Conservation (phyloP, 2,797 vertebrate genomes). For the Acanthurus lineatus region DNA sequence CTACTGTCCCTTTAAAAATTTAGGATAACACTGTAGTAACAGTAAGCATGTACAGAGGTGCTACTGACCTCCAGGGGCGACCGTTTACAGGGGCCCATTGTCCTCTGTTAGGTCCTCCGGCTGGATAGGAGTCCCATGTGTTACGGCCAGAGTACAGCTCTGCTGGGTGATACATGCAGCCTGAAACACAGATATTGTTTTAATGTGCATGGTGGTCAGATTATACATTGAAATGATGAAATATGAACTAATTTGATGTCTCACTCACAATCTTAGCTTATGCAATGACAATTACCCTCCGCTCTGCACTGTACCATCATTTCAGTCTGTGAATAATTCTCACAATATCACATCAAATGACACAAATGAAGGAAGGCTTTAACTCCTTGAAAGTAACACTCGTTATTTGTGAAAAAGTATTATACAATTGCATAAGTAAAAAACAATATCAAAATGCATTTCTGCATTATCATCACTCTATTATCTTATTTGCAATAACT, state of each 20-base stretch:
- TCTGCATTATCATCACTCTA: constrained; percentile 2
- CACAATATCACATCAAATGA: neutral
- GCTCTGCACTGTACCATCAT: neutral
- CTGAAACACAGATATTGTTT: constrained; percentile 74
- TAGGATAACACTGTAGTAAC: neutral
- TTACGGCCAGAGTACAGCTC: constrained; percentile 93
- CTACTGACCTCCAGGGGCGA: constrained; percentile 89
- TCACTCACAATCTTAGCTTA: neutral
- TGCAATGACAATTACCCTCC: too few relatives aligned
- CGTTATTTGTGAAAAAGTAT: neutral
- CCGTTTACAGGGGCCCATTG: constrained; percentile 89
- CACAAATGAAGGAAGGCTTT: neutral
- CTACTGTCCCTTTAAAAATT: neutral
- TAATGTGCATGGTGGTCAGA: neutral
- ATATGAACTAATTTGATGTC: neutral
- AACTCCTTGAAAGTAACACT: neutral
- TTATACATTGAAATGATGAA: neutral
- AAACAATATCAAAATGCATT: neutral
- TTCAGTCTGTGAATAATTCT: neutral
- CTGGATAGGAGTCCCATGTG: constrained; percentile 91
- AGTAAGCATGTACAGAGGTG: constrained; percentile 1
- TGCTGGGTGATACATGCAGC: constrained; percentile 96
- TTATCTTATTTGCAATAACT: neutral
- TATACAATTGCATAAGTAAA: constrained; percentile 27
- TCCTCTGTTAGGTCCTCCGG: constrained; percentile 89